A percentile compares a stretch with the other conserved stretches of the same genome.
phyloP scores from a whole-genome alignment of 2,113 vertebrate species.

The human (Homo sapiens) region GRCh38 chr4:150070001-150070500 shows the following conservation, averaged over 20 bases:
- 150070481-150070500: neutral
- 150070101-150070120: neutral
- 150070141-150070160: neutral
- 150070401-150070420: neutral
- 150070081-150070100: neutral
- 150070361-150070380: neutral
- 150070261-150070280: neutral
- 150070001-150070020: neutral
- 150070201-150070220: neutral
- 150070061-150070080: neutral
- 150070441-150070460: neutral
- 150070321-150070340: neutral
- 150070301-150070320: neutral
- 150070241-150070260: neutral
- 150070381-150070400: neutral
- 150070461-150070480: neutral
- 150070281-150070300: neutral
- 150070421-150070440: neutral
- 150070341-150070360: neutral
- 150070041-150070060: neutral
- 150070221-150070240: neutral
- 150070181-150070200: neutral
- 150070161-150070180: neutral
- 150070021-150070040: neutral
- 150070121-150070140: neutral